Evolutionary conservation across 2,888 invertebrate species (phyloP).

Genomic region (Pseudoips prasinana): DNA sequence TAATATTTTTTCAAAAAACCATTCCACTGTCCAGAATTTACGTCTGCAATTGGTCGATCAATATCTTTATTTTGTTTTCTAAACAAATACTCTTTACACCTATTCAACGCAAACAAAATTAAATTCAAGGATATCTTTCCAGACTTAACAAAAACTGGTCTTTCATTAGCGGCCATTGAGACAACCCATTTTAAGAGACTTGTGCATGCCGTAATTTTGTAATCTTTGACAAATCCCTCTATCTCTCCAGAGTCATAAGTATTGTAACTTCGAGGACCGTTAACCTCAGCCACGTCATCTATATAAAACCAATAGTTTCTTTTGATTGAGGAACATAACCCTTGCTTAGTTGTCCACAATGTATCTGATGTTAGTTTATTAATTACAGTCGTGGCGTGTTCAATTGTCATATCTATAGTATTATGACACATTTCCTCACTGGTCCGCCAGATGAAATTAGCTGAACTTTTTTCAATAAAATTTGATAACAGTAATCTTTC

Average conservation of each 20-base stretch:
- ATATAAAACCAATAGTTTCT: conserved; percentile 85
- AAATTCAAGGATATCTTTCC: conserved; percentile 81
- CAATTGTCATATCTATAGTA: conserved; percentile 46
- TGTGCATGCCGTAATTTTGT: conserved; percentile 89
- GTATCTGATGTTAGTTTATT: conserved; percentile 65
- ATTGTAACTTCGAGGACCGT: conserved; percentile 88
- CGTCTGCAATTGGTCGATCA: conserved; percentile 65
- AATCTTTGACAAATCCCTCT: conserved; percentile 86
- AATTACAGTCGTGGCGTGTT: conserved; percentile 44
- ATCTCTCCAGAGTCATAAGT: conserved; percentile 80
- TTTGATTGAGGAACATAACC: conserved; percentile 79
- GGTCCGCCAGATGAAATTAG: conserved; percentile 67
- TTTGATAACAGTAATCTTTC: conserved; percentile 67
- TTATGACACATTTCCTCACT: conserved; percentile 42
- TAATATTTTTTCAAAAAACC: conserved; percentile 85
- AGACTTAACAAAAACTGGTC: conserved; percentile 66
- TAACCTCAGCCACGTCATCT: conserved; percentile 83
- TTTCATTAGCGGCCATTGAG: conserved; percentile 59
- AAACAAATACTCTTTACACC: conserved; percentile 85
- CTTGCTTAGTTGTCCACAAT: conserved; percentile 70
- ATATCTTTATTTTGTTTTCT: conserved; percentile 85
- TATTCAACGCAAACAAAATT: conserved; percentile 86
- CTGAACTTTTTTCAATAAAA: conserved; percentile 55
- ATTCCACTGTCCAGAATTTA: conserved; percentile 84
- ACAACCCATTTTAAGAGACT: conserved; percentile 85